These are phyloP conservation scores for Limnephilus marmoratus DNA, from an alignment of 2,888 invertebrate species.

Conservation along the genomic window DNA sequence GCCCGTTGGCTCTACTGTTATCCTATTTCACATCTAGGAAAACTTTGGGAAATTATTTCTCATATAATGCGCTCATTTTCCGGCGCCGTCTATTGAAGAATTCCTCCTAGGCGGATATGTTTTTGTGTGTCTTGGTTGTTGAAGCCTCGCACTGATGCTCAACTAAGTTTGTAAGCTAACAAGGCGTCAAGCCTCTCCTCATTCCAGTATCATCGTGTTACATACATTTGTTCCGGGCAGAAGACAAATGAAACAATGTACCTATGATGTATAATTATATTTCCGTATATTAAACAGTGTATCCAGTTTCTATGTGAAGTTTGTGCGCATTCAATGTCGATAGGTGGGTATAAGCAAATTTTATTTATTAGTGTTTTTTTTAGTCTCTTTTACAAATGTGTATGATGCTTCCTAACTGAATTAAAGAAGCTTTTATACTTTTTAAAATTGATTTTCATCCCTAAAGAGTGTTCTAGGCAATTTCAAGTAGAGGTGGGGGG, in stretches of 20 bases:
- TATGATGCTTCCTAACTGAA: too few species aligned
- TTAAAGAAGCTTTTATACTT: too few species aligned
- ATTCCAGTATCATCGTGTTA: background rate
- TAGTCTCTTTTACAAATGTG: too few species aligned
- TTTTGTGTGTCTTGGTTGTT: slow-evolving; percentile 48
- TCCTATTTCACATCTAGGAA: slow-evolving; percentile 63
- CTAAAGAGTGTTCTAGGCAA: too few species aligned
- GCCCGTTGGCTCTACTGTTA: slow-evolving; percentile 56
- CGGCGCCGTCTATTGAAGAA: slow-evolving; percentile 47
- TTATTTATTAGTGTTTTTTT: background rate
- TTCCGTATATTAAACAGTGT: background rate
- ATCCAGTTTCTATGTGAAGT: background rate
- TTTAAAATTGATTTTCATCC: too few species aligned
- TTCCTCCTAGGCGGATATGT: slow-evolving; percentile 31
- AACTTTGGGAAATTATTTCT: slow-evolving; percentile 63
- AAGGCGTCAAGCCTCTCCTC: slow-evolving; percentile 33
- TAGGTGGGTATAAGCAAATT: background rate
- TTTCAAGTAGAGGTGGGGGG: too few species aligned
- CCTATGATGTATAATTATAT: background rate
- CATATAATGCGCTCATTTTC: slow-evolving; percentile 57
- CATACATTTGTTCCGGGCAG: background rate
- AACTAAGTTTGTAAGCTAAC: slow-evolving; percentile 38
- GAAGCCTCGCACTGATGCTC: background rate
- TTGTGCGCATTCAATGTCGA: background rate
- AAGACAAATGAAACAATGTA: background rate